A percentile compares a stretch with the other conserved stretches of the same genome.
phyloP scores from a whole-genome alignment of 2,888 invertebrate species.

The Cryptus armator region DNA sequence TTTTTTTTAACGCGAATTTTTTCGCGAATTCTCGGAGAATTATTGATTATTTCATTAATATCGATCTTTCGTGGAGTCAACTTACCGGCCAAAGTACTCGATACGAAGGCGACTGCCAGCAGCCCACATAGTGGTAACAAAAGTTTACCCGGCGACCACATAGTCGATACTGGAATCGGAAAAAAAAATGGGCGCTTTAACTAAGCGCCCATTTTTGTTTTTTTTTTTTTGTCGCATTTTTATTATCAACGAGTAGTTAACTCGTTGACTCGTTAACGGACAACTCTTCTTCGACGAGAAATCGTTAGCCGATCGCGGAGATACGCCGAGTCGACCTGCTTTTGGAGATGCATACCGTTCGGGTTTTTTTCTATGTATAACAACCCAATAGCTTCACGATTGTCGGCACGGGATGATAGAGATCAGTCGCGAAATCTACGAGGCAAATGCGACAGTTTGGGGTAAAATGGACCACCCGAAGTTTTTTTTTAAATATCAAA shows the following conservation, averaged over 20 bases:
- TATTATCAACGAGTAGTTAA: too few species aligned
- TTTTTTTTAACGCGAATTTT: too few species aligned
- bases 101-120: conserved; percentile 57
- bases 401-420: too few species aligned
- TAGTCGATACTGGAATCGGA: conserved; percentile 64
- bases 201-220: too few species aligned
- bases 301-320: not conserved
- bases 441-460: too few species aligned
- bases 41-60: too few species aligned
- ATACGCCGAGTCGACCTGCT: not conserved
- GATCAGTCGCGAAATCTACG: too few species aligned
- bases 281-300: not conserved
- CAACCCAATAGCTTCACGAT: not conserved
- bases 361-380: not conserved
- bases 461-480: too few species aligned
- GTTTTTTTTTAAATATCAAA: too few species aligned
- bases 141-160: conserved; percentile 64
- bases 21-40: not conserved
- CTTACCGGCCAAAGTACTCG: conserved; percentile 70
- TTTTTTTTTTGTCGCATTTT: too few species aligned
- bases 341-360: not conserved
- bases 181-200: not conserved
- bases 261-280: too few species aligned
- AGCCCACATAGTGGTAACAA: conserved; percentile 62
- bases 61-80: not conserved